phyloP scores from a whole-genome alignment of 2,113 vertebrate species.

The Aptenodytes forsteri region DNA sequence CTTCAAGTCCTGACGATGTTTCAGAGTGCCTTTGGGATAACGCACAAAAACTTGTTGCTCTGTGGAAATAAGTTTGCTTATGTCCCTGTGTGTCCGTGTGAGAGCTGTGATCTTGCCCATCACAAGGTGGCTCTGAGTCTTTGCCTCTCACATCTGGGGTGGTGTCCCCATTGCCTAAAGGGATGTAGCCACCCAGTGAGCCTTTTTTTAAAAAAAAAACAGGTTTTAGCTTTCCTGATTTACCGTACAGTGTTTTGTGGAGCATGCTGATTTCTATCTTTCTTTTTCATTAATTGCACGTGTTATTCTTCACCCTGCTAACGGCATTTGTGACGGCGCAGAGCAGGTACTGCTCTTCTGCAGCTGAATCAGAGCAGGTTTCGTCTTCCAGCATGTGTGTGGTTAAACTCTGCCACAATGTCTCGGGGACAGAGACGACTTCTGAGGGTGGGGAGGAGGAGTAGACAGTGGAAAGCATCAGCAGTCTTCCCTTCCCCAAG shows the following conservation, averaged over 20 bases:
- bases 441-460: not conserved
- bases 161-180: not conserved
- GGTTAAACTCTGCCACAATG: not conserved
- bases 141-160: not conserved
- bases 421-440: not conserved
- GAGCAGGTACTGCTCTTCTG: not conserved
- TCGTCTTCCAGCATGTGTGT: fast-evolving
- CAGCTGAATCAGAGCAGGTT: not conserved
- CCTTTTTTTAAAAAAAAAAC: not conserved
- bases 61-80: not conserved
- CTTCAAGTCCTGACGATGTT: not conserved
- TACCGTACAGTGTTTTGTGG: fast-evolving
- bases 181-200: not conserved
- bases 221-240: not conserved
- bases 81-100: fast-evolving
- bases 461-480: no score
- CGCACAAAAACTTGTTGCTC: not conserved
- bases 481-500: not conserved
- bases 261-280: fast-evolving
- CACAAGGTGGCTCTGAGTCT: not conserved
- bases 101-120: not conserved
- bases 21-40: not conserved
- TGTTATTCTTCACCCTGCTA: not conserved
- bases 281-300: not conserved
- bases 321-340: fast-evolving